These are phyloP conservation scores for Euwallacea similis DNA, from an alignment of 1,140 invertebrate genomes.

Conservation along the genomic window DNA sequence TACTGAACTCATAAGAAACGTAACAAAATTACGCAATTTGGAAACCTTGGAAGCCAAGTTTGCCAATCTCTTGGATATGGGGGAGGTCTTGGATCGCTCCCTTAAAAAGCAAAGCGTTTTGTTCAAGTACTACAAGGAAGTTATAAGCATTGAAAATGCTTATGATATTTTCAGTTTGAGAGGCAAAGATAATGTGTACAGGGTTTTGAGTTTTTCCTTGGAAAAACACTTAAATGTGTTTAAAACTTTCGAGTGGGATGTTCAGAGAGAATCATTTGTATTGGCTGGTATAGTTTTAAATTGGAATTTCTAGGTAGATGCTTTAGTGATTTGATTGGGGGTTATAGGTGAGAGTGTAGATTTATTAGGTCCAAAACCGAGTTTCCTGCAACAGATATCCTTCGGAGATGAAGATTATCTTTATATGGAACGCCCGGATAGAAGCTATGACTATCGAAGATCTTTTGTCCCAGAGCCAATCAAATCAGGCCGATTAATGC, in stretches of 20 bases:
- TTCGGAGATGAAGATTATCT: slow-evolving; percentile 15
- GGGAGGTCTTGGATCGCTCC: too few species aligned
- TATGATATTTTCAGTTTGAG: slow-evolving; percentile 24
- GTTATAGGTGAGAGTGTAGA: slow-evolving; percentile 19
- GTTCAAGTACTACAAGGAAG: slow-evolving; percentile 44
- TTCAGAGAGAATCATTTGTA: slow-evolving; percentile 4
- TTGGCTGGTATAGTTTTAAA: background rate
- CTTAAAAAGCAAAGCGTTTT: slow-evolving; percentile 21
- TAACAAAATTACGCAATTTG: slow-evolving; percentile 39
- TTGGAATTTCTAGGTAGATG: background rate
- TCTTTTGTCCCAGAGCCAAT: too few species aligned
- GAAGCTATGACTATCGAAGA: too few species aligned
- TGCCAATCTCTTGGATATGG: slow-evolving; percentile 39
- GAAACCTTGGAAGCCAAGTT: slow-evolving; percentile 44
- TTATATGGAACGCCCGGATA: slow-evolving; percentile 12
- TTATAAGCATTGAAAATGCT: slow-evolving; percentile 14
- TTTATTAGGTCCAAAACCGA: background rate
- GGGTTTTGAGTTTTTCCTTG: slow-evolving; percentile 9
- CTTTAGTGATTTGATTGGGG: too few species aligned
- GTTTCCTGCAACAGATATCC: slow-evolving; percentile 14
- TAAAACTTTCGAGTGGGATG: slow-evolving; percentile 24
- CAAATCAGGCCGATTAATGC: too few species aligned
- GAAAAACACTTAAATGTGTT: slow-evolving; percentile 9
- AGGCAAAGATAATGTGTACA: slow-evolving; percentile 13
- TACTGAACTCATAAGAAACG: slow-evolving; percentile 41